Evolutionary conservation across 1,140 invertebrate species (phyloP).

Genomic region (Berghia stephanieae): DNA sequence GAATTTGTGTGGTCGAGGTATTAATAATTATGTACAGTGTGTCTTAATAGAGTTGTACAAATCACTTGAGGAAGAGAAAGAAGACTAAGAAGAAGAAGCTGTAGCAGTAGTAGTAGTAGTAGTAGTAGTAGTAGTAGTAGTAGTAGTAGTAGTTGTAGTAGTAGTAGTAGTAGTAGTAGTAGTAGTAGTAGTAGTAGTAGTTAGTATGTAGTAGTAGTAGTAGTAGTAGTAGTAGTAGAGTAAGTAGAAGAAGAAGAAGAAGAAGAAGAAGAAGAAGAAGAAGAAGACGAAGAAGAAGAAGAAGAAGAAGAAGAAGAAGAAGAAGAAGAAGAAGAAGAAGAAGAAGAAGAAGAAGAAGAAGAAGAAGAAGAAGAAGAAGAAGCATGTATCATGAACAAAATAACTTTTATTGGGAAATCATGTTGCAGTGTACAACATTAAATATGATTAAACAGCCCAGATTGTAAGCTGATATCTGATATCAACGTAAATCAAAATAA

Average conservation of each 20-base stretch:
- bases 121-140: neutral
- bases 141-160: neutral
- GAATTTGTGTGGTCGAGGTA: too few relatives aligned
- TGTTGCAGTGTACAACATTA: too few relatives aligned
- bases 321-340: constrained; percentile 3
- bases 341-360: constrained; percentile 15
- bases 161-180: neutral
- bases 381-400: too few relatives aligned
- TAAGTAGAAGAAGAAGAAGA: too few relatives aligned
- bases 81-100: neutral
- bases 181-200: neutral
- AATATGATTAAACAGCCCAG: too few relatives aligned
- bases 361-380: constrained; percentile 14
- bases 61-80: too few relatives aligned
- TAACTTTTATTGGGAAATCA: too few relatives aligned
- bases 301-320: neutral
- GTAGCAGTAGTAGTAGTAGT: neutral
- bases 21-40: too few relatives aligned
- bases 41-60: too few relatives aligned
- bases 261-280: neutral
- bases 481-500: too few relatives aligned
- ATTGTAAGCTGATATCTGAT: too few relatives aligned
- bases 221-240: neutral
- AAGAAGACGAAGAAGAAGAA: neutral
- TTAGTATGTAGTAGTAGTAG: too few relatives aligned